These are phyloP conservation scores for Sebastes wilsoni DNA, from an alignment of 2,797 vertebrate genomes.

Conservation along the genomic window DNA sequence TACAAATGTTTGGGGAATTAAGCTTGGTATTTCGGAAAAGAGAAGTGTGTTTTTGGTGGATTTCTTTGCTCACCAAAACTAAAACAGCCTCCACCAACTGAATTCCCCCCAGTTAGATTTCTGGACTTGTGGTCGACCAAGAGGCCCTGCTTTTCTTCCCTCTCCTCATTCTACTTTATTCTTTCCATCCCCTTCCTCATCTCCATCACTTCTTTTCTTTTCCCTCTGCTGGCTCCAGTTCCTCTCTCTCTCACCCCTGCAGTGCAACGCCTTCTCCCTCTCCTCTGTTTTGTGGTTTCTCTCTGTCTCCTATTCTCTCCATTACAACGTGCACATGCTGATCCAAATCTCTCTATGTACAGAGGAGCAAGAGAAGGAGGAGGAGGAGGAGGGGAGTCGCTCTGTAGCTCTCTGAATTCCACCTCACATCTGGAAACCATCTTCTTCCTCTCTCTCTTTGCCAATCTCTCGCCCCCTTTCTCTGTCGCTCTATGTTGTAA, in stretches of 20 bases:
- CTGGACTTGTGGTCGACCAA: conserved; percentile 26
- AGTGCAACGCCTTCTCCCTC: conserved; percentile 17
- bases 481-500: conserved; percentile 57
- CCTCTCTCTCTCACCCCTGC: conserved; percentile 35
- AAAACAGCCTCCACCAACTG: background rate
- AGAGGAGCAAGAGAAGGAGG: background rate
- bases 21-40: background rate
- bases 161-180: conserved; percentile 14
- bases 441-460: conserved; percentile 44
- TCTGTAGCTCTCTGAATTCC: conserved; percentile 64
- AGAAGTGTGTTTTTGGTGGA: background rate
- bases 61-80: background rate
- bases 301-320: conserved; percentile 44
- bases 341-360: conserved; percentile 32
- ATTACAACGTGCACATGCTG: conserved; percentile 32
- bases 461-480: conserved; percentile 39
- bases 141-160: conserved; percentile 38
- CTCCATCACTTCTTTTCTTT: conserved; percentile 28
- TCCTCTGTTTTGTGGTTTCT: conserved; percentile 42
- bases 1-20: background rate
- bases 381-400: conserved; percentile 33
- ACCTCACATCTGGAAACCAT: conserved; percentile 79
- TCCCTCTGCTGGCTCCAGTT: background rate
- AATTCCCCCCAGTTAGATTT: conserved; percentile 17
- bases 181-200: conserved; percentile 40